Percentiles rank a stretch among this genome's conserved stretches.
Evolutionary conservation across 2,797 vertebrate genomes (phyloP).

Genomic region (Hoplostethus atlanticus): DNA sequence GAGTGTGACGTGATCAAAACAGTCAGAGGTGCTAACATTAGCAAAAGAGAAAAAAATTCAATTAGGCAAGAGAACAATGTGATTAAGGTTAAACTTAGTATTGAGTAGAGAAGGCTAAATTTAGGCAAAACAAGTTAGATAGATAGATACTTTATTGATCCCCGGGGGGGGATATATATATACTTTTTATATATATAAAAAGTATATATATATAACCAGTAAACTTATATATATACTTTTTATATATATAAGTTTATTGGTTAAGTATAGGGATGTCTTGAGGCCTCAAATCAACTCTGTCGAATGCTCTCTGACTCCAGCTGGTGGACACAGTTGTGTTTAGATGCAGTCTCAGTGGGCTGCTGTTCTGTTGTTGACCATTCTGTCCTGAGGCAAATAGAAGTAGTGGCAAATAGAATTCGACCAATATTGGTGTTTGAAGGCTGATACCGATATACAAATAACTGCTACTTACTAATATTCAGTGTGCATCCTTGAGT

Average conservation of each 20-base stretch:
- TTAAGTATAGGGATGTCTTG: too few relatives aligned
- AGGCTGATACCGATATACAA: too few relatives aligned
- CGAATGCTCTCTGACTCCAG: constrained; percentile 62
- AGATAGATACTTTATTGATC: too few relatives aligned
- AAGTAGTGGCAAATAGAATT: too few relatives aligned
- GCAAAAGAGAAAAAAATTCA: not conserved
- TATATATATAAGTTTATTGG: too few relatives aligned
- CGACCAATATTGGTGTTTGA: too few relatives aligned
- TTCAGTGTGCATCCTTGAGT: too few relatives aligned
- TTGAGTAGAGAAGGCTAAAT: constrained; percentile 17
- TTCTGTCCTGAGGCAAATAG: not conserved
- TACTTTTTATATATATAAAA: too few relatives aligned
- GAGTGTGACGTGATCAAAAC: not conserved
- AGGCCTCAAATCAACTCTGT: constrained; percentile 4
- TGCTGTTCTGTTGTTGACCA: constrained; percentile 12
- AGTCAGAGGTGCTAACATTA: constrained; percentile 5
- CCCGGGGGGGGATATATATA: not conserved
- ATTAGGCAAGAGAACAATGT: constrained; percentile 5
- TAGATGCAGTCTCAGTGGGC: not conserved
- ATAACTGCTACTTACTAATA: too few relatives aligned
- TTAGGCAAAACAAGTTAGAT: constrained; percentile 14
- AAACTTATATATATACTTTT: too few relatives aligned
- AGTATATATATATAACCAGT: too few relatives aligned
- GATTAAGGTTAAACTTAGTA: not conserved
- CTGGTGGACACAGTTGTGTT: constrained; percentile 44